Conservation (phyloP, 2,888 invertebrate species). For the Crepidodera aurea region DNA sequence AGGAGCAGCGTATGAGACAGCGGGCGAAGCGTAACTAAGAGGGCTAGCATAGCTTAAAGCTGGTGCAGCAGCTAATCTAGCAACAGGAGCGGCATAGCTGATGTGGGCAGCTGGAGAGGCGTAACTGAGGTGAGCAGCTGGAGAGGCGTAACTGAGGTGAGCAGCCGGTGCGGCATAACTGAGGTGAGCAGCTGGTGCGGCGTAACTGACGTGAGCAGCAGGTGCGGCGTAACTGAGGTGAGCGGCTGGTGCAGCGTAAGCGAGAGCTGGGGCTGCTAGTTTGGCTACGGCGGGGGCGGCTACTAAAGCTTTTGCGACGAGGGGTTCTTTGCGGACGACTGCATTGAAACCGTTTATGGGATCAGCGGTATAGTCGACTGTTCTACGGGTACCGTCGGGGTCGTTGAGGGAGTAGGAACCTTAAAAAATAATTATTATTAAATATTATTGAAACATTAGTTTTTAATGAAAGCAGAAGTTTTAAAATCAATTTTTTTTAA, state of each 20-base stretch:
- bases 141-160: constrained; percentile 35
- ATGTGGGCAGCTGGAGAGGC: constrained; percentile 40
- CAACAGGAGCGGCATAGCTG: constrained; percentile 29
- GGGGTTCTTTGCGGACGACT: constrained; percentile 64
- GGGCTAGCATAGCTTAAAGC: constrained; percentile 51
- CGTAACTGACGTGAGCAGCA: constrained; percentile 31
- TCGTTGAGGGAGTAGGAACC: constrained; percentile 64
- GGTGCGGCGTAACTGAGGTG: constrained; percentile 35
- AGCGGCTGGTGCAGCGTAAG: constrained; percentile 28
- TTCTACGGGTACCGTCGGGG: constrained; percentile 71
- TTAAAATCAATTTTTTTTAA: not conserved
- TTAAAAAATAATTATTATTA: constrained; percentile 1
- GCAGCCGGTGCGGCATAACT: constrained; percentile 39
- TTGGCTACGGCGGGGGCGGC: constrained; percentile 50
- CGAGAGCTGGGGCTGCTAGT: constrained; percentile 45
- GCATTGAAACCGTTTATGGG: constrained; percentile 67
- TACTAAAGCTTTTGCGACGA: constrained; percentile 42
- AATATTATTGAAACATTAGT: not conserved
- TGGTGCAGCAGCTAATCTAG: constrained; percentile 19
- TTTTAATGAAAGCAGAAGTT: too few relatives aligned
- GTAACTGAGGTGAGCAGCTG: constrained; percentile 52
- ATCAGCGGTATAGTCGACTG: constrained; percentile 69
- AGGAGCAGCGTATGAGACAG: constrained; percentile 46
- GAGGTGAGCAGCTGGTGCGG: constrained; percentile 35
- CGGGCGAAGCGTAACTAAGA: constrained; percentile 37